phyloP scores from a whole-genome alignment of 2,797 vertebrate species.

The Oreortyx pictus region DNA sequence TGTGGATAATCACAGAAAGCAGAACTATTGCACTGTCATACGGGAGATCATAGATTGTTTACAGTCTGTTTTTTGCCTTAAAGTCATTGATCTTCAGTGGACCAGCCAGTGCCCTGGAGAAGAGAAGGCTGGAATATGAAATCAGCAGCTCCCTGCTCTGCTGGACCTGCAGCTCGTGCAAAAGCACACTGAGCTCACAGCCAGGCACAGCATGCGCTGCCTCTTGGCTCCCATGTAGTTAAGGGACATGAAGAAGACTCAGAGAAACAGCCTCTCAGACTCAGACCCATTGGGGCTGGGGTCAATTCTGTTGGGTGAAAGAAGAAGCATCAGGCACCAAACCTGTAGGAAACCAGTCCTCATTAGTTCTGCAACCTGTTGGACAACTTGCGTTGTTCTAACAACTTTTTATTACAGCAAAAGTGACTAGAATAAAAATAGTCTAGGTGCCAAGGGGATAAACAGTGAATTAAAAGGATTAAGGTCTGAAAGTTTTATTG shows the following conservation, averaged over 20 bases:
- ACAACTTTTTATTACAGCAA: constrained; percentile 31
- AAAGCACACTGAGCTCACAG: background rate
- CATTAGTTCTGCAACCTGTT: constrained; percentile 9
- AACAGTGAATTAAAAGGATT: constrained; percentile 69
- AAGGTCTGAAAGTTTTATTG: constrained; percentile 58
- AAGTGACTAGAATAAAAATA: constrained; percentile 63
- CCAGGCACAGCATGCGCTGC: background rate
- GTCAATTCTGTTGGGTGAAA: background rate
- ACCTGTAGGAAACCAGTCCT: constrained; percentile 1
- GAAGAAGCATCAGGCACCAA: background rate
- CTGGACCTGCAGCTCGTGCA: background rate
- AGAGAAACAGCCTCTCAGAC: background rate
- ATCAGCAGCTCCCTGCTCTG: background rate
- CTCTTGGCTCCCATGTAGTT: background rate
- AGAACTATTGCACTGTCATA: background rate
- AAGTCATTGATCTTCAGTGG: background rate
- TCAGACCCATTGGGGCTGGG: background rate
- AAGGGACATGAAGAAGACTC: background rate
- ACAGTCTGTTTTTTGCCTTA: background rate
- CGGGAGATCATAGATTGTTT: background rate
- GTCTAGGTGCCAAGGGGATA: constrained; percentile 62
- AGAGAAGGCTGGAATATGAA: background rate
- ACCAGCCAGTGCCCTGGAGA: background rate
- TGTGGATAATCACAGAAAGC: background rate
- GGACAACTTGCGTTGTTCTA: background rate